Base-by-base conservation (phyloP, 2,888 invertebrate genomes). In the Diogma glabrata region DNA sequence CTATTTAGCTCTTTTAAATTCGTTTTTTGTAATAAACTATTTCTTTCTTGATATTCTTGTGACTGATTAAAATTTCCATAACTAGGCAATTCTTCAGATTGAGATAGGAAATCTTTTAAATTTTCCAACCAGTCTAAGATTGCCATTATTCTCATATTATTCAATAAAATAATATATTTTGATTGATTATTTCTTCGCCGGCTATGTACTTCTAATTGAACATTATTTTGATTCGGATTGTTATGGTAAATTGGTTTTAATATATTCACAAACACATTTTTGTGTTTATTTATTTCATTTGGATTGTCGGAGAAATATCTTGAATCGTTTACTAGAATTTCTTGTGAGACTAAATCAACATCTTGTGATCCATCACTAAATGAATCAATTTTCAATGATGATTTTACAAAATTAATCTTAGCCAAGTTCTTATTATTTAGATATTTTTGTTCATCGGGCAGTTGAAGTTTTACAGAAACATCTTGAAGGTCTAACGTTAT, bases 121-220 rank as follows among this genome's bases (percentile, higher is more conserved):
- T 83, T 79, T 66, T 91, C 84, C 81, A 94, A 86, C 90, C 94
- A 96, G 70, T 94, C 93, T 60, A 94, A 75, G 56, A 95, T 84
- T 2, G 90, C 88, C 79, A 95, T 91, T 52, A 96, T 72, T 33
- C 94, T 76, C 92, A 95, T 94, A 66, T 92, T 92, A 72, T 95
- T 94, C 50, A 96, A 73, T 45, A 95, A 73, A 55, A 95, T 82
- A 2, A 92, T 93, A 61, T 91, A 90, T 57, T 88, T 84, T 0
- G 81, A 78, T 17, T 78, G 76, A 60, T 80, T 82, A 46, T 68
- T 75, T 50, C 79, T 77, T 66, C 75, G 81, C 54, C 87, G 78
- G 59, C 84, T 83, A 62, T 85, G 85, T 9, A 86, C 74, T 64
- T 86, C 85, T 0, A 83, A 84, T 66, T 85, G 85, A 30, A 85